Evolutionary conservation across 2,113 vertebrate genomes (phyloP).

Genomic region (Corythoichthys intestinalis): DNA sequence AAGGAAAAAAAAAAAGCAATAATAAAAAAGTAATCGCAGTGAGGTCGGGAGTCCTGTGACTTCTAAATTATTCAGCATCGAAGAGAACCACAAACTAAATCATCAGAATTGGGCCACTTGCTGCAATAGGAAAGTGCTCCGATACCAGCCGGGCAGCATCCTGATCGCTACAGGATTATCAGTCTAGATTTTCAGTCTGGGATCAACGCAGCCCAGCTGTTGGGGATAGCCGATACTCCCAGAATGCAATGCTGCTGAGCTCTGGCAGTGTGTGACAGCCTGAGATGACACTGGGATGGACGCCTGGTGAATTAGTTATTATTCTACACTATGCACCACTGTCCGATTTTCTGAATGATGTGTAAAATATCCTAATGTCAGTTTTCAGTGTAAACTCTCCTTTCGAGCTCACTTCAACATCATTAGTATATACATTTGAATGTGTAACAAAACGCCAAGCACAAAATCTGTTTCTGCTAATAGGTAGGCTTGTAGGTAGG

Average conservation of each 20-base stretch:
- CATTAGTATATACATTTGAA: background rate
- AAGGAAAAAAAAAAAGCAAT: too few species aligned
- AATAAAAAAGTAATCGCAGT: conserved; percentile 9
- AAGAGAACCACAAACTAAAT: conserved; percentile 35
- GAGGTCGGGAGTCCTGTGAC: conserved; percentile 41
- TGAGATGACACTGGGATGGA: conserved; percentile 21
- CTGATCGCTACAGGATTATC: conserved; percentile 60
- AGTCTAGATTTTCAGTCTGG: conserved; percentile 51
- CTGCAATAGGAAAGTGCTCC: conserved; percentile 30
- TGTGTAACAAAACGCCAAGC: background rate
- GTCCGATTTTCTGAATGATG: background rate
- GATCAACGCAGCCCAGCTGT: conserved; percentile 63
- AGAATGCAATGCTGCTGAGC: conserved; percentile 64
- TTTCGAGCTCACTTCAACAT: background rate
- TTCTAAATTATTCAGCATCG: conserved; percentile 50
- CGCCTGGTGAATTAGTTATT: background rate
- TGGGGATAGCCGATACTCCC: conserved; percentile 59
- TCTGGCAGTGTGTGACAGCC: conserved; percentile 2
- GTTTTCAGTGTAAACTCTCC: background rate
- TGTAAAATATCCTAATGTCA: background rate
- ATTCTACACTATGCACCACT: background rate
- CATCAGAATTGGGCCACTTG: conserved; percentile 20
- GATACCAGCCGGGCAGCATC: conserved; percentile 28
- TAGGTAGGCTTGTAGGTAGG: background rate
- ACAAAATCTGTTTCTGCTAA: conserved; percentile 16